Evolutionary conservation across 2,113 vertebrate genomes (phyloP).

Genomic region (Rafetus swinhoei): DNA sequence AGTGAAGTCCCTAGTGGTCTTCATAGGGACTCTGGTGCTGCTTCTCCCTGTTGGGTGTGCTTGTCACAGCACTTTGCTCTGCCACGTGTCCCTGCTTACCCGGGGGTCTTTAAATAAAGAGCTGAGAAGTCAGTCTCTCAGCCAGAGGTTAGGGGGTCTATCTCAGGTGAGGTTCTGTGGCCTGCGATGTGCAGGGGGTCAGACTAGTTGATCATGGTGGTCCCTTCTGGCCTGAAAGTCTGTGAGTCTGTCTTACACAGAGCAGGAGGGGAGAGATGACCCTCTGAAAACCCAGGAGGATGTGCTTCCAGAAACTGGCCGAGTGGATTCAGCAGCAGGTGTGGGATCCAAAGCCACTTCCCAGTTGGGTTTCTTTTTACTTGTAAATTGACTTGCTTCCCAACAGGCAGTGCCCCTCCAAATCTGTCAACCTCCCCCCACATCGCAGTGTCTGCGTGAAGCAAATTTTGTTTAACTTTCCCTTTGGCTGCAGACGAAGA

Average conservation of each 20-base stretch:
- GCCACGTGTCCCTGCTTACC: neutral
- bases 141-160: neutral
- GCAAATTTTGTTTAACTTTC: neutral
- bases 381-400: neutral
- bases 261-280: neutral
- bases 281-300: neutral
- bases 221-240: neutral
- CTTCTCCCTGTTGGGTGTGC: neutral
- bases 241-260: neutral
- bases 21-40: neutral
- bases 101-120: neutral
- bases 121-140: neutral
- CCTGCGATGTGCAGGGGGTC: neutral
- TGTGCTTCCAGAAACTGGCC: neutral
- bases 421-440: rapidly evolving
- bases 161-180: neutral
- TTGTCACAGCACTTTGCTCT: neutral
- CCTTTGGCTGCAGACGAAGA: constrained; percentile 23
- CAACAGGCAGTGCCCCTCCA: neutral
- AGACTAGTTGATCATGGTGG: neutral
- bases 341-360: neutral
- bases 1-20: neutral
- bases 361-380: neutral
- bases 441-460: neutral
- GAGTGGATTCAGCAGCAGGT: neutral